Conservation (phyloP, 2,113 vertebrate species). For the Poecile atricapillus region DNA sequence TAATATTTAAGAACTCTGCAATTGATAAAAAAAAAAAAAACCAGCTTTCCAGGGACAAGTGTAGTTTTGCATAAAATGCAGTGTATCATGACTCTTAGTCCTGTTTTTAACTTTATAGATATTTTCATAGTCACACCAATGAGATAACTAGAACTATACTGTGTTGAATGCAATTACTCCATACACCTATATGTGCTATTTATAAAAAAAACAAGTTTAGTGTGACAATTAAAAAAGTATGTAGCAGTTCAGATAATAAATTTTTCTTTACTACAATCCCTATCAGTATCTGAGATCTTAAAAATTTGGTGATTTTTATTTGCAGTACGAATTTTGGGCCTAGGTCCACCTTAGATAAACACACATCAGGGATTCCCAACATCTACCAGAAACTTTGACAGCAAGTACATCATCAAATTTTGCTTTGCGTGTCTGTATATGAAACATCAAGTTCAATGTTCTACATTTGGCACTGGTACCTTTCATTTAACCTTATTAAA, state of each 20-base stretch:
- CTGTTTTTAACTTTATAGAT: background rate
- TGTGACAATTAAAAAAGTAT: background rate
- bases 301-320: background rate
- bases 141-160: background rate
- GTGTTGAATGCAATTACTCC: background rate
- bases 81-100: background rate
- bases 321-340: rapidly evolving
- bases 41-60: background rate
- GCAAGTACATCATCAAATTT: background rate
- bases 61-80: background rate
- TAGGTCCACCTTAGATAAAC: background rate
- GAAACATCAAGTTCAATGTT: background rate
- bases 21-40: background rate
- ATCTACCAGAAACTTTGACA: background rate
- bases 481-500: background rate
- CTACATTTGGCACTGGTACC: background rate
- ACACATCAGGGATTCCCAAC: background rate
- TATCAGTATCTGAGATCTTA: background rate
- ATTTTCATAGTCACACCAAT: background rate
- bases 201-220: background rate
- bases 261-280: background rate
- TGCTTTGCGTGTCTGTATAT: rapidly evolving
- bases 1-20: background rate
- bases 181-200: background rate
- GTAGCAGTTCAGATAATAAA: background rate